phyloP scores from a whole-genome alignment of 2,113 vertebrate species.

The Narcine bancroftii region DNA sequence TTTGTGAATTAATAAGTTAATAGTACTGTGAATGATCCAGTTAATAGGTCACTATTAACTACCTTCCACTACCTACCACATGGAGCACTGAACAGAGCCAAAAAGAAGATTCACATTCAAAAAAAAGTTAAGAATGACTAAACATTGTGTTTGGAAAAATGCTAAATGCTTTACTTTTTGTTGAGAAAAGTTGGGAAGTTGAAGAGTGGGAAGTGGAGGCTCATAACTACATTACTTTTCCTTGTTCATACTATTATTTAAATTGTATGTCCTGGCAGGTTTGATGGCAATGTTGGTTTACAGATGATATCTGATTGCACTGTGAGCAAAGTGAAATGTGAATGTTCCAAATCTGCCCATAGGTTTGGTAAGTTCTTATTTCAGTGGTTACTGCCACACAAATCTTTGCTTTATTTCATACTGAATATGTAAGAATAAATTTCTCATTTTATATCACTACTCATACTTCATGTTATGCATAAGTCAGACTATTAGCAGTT shows the following conservation, averaged over 20 bases:
- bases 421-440: no score
- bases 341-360: slow-evolving; percentile 63
- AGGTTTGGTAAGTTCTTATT: slow-evolving; percentile 75
- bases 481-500: no score
- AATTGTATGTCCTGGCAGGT: slow-evolving; percentile 58
- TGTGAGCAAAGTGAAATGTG: slow-evolving; percentile 65
- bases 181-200: background rate
- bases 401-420: background rate
- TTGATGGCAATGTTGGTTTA: slow-evolving; percentile 73
- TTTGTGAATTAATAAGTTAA: background rate
- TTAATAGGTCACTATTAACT: no score
- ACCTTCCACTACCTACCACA: background rate
- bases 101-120: background rate
- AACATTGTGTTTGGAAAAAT: slow-evolving; percentile 45
- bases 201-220: background rate
- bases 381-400: background rate
- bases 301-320: slow-evolving; percentile 62
- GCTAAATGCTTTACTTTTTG: slow-evolving; percentile 38
- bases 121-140: background rate
- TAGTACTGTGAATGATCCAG: no score
- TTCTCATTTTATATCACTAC: no score
- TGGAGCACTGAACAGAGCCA: background rate
- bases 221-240: no score
- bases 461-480: no score
- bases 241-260: no score